A percentile compares a stretch with the other conserved stretches of the same genome.
These are phyloP conservation scores for Rhyacophila evoluta DNA, from an alignment of 2,888 invertebrate species.

Conservation along the genomic window DNA sequence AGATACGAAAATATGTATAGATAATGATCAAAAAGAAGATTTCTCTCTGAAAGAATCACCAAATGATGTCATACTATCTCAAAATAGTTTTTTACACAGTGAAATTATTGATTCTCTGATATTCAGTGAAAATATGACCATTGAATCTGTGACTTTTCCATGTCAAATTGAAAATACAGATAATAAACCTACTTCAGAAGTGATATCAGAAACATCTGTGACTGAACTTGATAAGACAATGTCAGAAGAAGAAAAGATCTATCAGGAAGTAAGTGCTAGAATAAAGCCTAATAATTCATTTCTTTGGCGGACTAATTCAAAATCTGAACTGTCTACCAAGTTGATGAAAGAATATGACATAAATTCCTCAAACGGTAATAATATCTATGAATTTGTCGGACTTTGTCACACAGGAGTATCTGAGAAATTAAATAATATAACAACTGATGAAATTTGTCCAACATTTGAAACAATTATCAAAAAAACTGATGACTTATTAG, in stretches of 20 bases:
- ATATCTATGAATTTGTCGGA: constrained; percentile 44
- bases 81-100: not conserved
- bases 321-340: constrained; percentile 54
- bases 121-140: too few species aligned
- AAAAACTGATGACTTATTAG: constrained; percentile 55
- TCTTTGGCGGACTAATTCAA: constrained; percentile 70
- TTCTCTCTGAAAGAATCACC: constrained; percentile 59
- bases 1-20: not conserved
- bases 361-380: constrained; percentile 27
- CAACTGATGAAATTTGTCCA: constrained; percentile 37
- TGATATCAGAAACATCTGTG: constrained; percentile 16
- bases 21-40: constrained; percentile 50
- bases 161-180: constrained; percentile 62
- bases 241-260: constrained; percentile 57
- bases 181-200: constrained; percentile 52
- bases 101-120: not conserved
- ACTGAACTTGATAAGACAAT: not conserved
- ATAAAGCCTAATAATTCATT: constrained; percentile 76
- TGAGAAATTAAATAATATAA: not conserved
- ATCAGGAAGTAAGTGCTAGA: constrained; percentile 61
- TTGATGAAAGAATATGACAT: constrained; percentile 36
- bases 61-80: not conserved
- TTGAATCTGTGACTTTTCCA: not conserved
- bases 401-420: constrained; percentile 5
- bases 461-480: constrained; percentile 54